phyloP scores from a whole-genome alignment of 2,113 vertebrate genomes.

The Reinhardtius hippoglossoides region DNA sequence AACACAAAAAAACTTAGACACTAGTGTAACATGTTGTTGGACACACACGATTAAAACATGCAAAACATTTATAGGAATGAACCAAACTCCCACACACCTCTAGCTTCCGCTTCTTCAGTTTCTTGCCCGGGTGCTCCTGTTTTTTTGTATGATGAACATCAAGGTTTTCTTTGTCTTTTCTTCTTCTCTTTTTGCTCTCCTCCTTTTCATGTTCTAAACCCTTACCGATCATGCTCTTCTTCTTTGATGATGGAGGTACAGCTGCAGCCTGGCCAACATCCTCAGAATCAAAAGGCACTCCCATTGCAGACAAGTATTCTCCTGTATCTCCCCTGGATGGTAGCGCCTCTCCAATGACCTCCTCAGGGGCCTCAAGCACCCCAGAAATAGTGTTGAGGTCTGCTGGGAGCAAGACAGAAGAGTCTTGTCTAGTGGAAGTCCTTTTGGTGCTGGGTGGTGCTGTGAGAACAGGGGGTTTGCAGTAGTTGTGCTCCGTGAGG shows the following conservation, averaged over 20 bases:
- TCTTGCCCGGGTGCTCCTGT: constrained; percentile 73
- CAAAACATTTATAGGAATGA: constrained; percentile 24
- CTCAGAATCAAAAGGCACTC: constrained; percentile 63
- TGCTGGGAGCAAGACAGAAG: constrained; percentile 74
- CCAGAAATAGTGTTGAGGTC: constrained; percentile 82
- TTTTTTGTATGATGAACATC: constrained; percentile 70
- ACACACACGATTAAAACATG: not conserved
- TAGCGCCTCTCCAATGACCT: constrained; percentile 82
- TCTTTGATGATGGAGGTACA: constrained; percentile 65
- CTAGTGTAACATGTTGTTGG: not conserved
- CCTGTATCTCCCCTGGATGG: constrained; percentile 60
- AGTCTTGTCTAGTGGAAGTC: constrained; percentile 72
- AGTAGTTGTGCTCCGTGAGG: constrained; percentile 91
- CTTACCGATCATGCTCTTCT: constrained; percentile 66
- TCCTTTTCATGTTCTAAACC: constrained; percentile 67
- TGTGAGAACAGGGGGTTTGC: constrained; percentile 76
- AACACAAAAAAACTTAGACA: too few relatives aligned
- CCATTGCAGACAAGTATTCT: constrained; percentile 64
- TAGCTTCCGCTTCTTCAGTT: constrained; percentile 78
- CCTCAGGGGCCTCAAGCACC: constrained; percentile 84
- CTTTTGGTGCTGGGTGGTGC: constrained; percentile 55
- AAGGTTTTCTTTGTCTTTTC: constrained; percentile 81
- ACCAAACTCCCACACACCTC: constrained; percentile 66
- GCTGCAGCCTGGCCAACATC: constrained; percentile 40
- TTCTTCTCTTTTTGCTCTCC: constrained; percentile 78